These are phyloP conservation scores for Drosophila quadrilineata DNA, from an alignment of 1,140 invertebrate genomes.

Conservation along the genomic window DNA sequence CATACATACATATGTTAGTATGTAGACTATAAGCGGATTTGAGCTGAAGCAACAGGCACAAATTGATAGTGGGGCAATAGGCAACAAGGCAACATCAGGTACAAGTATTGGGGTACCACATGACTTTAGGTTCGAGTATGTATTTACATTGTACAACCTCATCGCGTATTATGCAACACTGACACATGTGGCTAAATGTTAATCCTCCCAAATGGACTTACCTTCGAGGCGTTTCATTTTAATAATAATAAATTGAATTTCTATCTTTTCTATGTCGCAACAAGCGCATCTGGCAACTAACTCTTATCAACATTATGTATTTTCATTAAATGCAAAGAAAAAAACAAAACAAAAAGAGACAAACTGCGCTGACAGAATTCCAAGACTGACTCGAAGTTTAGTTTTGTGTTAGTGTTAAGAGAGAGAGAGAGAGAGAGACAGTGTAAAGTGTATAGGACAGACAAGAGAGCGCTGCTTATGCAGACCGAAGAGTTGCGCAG, in stretches of 20 bases:
- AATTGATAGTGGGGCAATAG: slow-evolving; percentile 24
- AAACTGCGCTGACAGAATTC: slow-evolving; percentile 57
- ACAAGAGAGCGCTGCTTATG: too few species aligned
- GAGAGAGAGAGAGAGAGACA: slow-evolving; percentile 25
- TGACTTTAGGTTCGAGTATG: slow-evolving; percentile 13
- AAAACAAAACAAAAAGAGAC: slow-evolving; percentile 11
- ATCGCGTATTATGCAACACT: slow-evolving; percentile 39
- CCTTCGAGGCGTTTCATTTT: slow-evolving; percentile 42
- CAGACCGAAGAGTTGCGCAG: slow-evolving; percentile 21
- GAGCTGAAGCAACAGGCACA: slow-evolving; percentile 40
- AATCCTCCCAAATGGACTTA: slow-evolving; percentile 60
- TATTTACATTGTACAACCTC: slow-evolving; percentile 25
- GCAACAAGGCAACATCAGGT: slow-evolving; percentile 6
- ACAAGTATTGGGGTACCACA: too few species aligned
- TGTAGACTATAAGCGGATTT: slow-evolving; percentile 48
- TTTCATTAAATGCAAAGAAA: slow-evolving; percentile 1
- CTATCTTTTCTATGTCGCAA: slow-evolving; percentile 62
- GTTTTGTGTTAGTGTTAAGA: slow-evolving; percentile 58
- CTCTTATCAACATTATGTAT: slow-evolving; percentile 5
- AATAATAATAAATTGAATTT: slow-evolving; percentile 66
- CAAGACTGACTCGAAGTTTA: slow-evolving; percentile 64
- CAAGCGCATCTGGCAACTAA: slow-evolving; percentile 44
- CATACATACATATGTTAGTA: too few species aligned
- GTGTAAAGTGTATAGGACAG: neutral
- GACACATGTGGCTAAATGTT: slow-evolving; percentile 40